Base-by-base conservation (phyloP, 2,797 vertebrate genomes). In the Eulemur coronatus region DNA sequence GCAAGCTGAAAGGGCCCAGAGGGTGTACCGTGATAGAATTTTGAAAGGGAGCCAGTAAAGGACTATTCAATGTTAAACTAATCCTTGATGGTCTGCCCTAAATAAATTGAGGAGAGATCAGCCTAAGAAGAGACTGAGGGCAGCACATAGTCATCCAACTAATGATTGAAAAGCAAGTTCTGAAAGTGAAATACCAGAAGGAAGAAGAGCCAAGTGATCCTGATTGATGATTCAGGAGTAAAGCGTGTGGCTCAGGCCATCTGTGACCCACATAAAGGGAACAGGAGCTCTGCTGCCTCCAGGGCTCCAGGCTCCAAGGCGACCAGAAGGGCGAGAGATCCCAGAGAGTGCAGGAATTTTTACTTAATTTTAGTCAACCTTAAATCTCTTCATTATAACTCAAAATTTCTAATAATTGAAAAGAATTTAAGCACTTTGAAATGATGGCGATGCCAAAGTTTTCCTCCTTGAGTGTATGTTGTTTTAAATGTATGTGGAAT, bases 191-290 rank as follows among this genome's bases (percentile, higher is more conserved):
- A 69, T 59, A 79, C 84, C 89, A 85, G 94, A 52, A 95, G 94
- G 92, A 90, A 50, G 89, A 84, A 65, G 57, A 93, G 84, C 94
- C 94, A 38, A 65, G 94, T 79, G 94, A 59, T 80, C 20, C 91
- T 98, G 98, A 98, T 97, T 57, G 97, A 97, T 97, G 97, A 95
- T 52, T 90, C 24, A 0, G 30, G 80, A 97, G 95, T 55, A 70
- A 97, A 96, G 98, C 98, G 86, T 93, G 98, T 85, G 94, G 97
- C 96, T 97, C 96, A 70, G 96, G 96, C 98, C 98, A 99, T 98
- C 98, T 99, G 98, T 98, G 98, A 98, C 98, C 98, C 98, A 98
- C 82, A 98, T 98, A 98, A 88, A 92, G 79, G 55, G 97, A 98
- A 92, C 86, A 80, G 86, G 96, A 70, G 41, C 59, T 76, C 90